Percentiles rank a stretch among this genome's conserved stretches.
These are phyloP conservation scores for Danio choprae DNA, from an alignment of 2,797 vertebrate species.

Conservation along the genomic window DNA sequence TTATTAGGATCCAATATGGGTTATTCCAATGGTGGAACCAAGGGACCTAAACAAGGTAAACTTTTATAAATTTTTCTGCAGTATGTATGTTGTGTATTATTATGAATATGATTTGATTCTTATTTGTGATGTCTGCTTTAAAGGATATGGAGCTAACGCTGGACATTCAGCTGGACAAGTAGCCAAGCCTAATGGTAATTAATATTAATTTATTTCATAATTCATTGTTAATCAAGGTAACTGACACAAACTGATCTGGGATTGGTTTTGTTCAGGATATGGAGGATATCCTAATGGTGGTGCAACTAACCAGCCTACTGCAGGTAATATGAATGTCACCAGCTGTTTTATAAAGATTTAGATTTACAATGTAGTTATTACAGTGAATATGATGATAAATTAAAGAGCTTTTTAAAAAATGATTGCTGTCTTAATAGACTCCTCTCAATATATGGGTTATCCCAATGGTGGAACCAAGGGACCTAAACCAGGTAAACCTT, in stretches of 20 bases:
- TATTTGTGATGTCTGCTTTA: neutral
- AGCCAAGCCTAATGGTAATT: slow-evolving; percentile 3
- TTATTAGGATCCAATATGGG: slow-evolving; percentile 58
- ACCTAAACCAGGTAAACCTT: slow-evolving; percentile 68
- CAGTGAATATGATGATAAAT: too few species aligned
- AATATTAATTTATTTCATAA: too few species aligned
- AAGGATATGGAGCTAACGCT: slow-evolving; percentile 46
- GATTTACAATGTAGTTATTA: too few species aligned
- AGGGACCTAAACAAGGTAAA: slow-evolving; percentile 69
- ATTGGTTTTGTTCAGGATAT: slow-evolving; percentile 38
- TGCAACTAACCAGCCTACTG: slow-evolving; percentile 42
- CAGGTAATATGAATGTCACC: slow-evolving; percentile 48
- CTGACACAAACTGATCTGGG: neutral
- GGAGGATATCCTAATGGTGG: slow-evolving; percentile 44
- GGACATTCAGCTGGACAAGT: slow-evolving; percentile 20
- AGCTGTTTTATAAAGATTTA: neutral
- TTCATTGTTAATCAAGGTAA: neutral
- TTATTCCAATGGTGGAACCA: slow-evolving; percentile 54
- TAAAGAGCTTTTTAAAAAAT: too few species aligned
- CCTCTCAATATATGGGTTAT: slow-evolving; percentile 63
- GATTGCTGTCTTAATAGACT: neutral
- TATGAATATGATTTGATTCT: too few species aligned
- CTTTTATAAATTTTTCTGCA: slow-evolving; percentile 12
- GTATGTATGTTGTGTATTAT: neutral
- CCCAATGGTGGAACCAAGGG: slow-evolving; percentile 57